Base-by-base conservation (phyloP, 1,140 invertebrate genomes). In the Drosophila azteca region DNA sequence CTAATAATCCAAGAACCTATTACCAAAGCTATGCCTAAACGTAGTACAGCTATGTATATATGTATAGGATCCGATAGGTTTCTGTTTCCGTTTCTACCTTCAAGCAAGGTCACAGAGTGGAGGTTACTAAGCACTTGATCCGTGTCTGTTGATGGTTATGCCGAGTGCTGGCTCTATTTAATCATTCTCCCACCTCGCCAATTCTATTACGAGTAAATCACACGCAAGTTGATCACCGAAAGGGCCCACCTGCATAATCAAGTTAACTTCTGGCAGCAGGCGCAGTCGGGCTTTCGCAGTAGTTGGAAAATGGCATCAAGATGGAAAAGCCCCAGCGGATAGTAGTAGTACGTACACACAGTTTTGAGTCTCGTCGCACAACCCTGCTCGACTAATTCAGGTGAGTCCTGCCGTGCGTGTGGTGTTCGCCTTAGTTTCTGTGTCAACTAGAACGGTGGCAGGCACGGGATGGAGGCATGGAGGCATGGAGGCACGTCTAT, bases 381-480 rank as follows among this genome's bases (percentile, higher is more conserved):
- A 46, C 20, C 58, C 26, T 45, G 41, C 41, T 41, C 71, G 35
- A 60, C 72, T 74, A 74, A 74, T 74, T 74, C 70, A 65, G 61
- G 60, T 65, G 65, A 49, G 46, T 65, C 52, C 52, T 74, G 71
- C 60, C 52, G 60, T 74, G 71, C 60, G 71, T 74, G 70, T 41
- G 51, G 20, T 53, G 51, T 29, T 53, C 51, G 51, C 63, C 54
- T 57, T 49, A 55, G 70, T 74, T 74, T 74, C 71, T 74, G 71
- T 74, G 71, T 73, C 70, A 73, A 73, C 70, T 31, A 31, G 31
- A 31, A 31, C 9, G 8, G 35, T 13, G 35, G 31, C 31, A 35
- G 2, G 31, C 22, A 24, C 22, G 22, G 22, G 22, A 2, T 24
- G 22, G 22, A 24, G 22, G 22, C 24, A 24, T 1, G 26, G 50